A percentile compares a stretch with the other conserved stretches of the same genome.
These are phyloP conservation scores for Sphaerophoria taeniata DNA, from an alignment of 2,888 invertebrate species.

Conservation along the genomic window DNA sequence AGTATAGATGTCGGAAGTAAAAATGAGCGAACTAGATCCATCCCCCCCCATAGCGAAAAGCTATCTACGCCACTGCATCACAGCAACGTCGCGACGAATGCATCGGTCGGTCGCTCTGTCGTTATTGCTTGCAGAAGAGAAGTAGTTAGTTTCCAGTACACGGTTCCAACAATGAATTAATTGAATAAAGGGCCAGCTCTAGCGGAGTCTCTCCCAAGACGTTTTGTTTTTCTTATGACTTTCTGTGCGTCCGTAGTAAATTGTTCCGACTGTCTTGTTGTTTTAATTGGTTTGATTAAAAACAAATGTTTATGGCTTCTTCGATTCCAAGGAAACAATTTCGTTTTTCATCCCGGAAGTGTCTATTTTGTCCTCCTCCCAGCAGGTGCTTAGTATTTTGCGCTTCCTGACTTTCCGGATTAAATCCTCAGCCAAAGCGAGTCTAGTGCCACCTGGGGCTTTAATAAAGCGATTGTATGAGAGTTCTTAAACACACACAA, in stretches of 20 bases:
- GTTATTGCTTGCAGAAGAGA: neutral
- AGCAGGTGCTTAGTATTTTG: conserved; percentile 57
- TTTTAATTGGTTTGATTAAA: conserved; percentile 68
- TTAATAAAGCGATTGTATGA: too few species aligned
- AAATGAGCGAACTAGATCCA: too few species aligned
- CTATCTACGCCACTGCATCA: too few species aligned
- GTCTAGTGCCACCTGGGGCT: conserved; percentile 44
- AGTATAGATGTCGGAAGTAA: too few species aligned
- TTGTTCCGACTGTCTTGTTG: conserved; percentile 35
- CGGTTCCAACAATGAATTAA: conserved; percentile 47
- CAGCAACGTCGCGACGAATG: too few species aligned
- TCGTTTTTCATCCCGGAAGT: conserved; percentile 39
- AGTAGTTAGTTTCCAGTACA: neutral
- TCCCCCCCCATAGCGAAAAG: too few species aligned
- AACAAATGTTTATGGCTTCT: conserved; percentile 64
- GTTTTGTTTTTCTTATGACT: conserved; percentile 5
- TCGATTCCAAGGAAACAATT: conserved; percentile 30
- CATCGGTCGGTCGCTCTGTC: conserved; percentile 2
- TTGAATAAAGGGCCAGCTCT: conserved; percentile 43
- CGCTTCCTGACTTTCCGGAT: conserved; percentile 43
- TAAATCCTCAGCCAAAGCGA: conserved; percentile 1
- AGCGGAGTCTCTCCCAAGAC: conserved; percentile 32
- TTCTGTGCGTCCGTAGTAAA: conserved; percentile 35
- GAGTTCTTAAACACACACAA: conserved; percentile 4
- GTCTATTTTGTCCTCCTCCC: neutral